A percentile compares a stretch with the other conserved stretches of the same genome.
These are phyloP conservation scores for Neuroscelio doddi DNA, from an alignment of 2,888 invertebrate species.

Conservation along the genomic window DNA sequence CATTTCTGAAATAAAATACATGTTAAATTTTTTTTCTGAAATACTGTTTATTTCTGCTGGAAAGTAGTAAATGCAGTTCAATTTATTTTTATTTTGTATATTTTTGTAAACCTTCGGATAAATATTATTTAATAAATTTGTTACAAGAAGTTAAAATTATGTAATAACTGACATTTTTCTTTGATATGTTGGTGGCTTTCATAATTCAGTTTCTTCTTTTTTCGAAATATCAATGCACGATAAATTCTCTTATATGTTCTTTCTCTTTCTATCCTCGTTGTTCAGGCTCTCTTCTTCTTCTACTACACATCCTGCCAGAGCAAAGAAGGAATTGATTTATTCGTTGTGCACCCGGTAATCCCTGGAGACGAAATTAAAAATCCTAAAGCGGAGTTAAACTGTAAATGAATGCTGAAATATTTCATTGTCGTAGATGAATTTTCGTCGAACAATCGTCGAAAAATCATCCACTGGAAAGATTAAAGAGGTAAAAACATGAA, in stretches of 20 bases:
- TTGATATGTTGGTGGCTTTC: too few species aligned
- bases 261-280: conserved; percentile 27
- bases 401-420: conserved; percentile 45
- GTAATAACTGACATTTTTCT: too few species aligned
- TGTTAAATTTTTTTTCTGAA: too few species aligned
- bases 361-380: conserved; percentile 46
- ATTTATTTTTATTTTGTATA: too few species aligned
- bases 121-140: too few species aligned
- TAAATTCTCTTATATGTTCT: conserved; percentile 32
- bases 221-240: conserved; percentile 42
- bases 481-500: neutral
- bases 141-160: too few species aligned
- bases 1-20: too few species aligned
- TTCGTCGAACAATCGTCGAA: neutral
- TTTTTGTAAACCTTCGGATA: too few species aligned
- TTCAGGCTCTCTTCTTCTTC: conserved; percentile 19
- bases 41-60: too few species aligned
- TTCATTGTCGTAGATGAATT: conserved; percentile 10
- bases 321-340: conserved; percentile 44
- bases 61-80: too few species aligned
- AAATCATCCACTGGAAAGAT: neutral
- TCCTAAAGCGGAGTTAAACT: conserved; percentile 45
- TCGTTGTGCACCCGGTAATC: conserved; percentile 42
- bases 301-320: conserved; percentile 11
- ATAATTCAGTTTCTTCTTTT: conserved; percentile 10